Evolutionary conservation across 1,140 invertebrate genomes (phyloP).

Genomic region (Phymastichus coffea): DNA sequence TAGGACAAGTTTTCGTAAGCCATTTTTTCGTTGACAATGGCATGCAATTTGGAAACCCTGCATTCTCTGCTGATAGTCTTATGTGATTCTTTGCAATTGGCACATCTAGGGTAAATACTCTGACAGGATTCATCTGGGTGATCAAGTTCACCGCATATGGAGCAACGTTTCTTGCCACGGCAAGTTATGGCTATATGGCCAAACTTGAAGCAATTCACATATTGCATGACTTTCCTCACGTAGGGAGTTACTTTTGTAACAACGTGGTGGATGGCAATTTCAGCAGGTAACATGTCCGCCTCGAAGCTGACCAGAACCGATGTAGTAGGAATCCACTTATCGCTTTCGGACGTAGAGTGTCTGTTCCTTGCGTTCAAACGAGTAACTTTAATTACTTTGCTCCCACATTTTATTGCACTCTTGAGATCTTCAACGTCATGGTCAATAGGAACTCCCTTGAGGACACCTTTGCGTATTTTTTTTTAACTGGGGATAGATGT

Average conservation of each 20-base stretch:
- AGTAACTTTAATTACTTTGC: neutral
- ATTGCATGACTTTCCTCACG: too few species aligned
- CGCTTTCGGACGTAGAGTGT: neutral
- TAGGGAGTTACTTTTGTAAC: slow-evolving; percentile 16
- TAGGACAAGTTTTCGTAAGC: too few species aligned
- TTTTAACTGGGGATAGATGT: too few species aligned
- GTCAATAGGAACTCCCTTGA: too few species aligned
- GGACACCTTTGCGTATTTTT: too few species aligned
- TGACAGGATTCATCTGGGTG: neutral
- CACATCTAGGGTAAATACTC: too few species aligned
- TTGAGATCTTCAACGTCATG: slow-evolving; percentile 6
- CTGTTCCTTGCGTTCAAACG: slow-evolving; percentile 13
- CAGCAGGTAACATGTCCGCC: neutral
- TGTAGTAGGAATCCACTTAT: slow-evolving; percentile 14
- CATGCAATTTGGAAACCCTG: too few species aligned
- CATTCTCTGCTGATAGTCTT: too few species aligned
- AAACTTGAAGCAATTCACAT: too few species aligned
- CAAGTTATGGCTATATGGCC: slow-evolving; percentile 22
- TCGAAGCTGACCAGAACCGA: slow-evolving; percentile 17
- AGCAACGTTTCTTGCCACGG: slow-evolving; percentile 5
- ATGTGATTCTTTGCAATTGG: too few species aligned
- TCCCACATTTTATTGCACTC: neutral
- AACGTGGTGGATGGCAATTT: slow-evolving; percentile 15
- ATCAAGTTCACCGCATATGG: slow-evolving; percentile 13
- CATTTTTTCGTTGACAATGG: too few species aligned